Evolutionary conservation across 2,113 vertebrate genomes (phyloP).

Genomic region (Cyanocitta stelleri): DNA sequence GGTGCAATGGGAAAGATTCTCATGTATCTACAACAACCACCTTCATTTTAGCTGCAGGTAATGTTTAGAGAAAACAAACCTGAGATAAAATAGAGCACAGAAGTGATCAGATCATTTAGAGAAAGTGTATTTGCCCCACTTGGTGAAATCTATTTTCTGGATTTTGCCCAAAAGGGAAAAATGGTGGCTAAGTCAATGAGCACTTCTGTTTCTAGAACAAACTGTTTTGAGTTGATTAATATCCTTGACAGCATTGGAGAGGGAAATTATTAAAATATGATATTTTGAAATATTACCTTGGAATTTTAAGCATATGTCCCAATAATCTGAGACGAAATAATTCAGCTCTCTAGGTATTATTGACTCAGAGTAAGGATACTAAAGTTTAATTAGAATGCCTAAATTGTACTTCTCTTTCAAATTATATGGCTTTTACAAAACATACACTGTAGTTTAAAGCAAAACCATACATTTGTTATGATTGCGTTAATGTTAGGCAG

Average conservation of each 20-base stretch:
- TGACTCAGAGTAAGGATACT: background rate
- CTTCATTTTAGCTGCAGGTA: background rate
- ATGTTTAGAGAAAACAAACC: background rate
- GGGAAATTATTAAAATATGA: background rate
- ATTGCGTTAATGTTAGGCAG: background rate
- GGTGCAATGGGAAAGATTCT: background rate
- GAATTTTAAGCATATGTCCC: background rate
- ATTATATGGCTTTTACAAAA: background rate
- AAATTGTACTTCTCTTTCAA: background rate
- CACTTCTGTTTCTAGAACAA: background rate
- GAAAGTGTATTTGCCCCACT: background rate
- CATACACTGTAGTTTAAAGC: background rate
- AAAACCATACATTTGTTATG: background rate
- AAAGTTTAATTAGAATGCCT: background rate
- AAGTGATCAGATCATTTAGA: background rate
- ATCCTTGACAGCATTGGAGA: background rate
- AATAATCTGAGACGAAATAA: background rate
- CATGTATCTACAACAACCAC: background rate
- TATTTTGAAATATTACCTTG: background rate
- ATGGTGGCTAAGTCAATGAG: background rate
- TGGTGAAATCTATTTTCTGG: background rate
- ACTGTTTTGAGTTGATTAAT: background rate
- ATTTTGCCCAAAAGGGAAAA: background rate
- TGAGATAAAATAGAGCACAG: background rate
- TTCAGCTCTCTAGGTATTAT: background rate